Evolutionary conservation across 2,797 vertebrate genomes (phyloP), one percentile per base, ranked within the genome.

Genomic region (Sarcophilus harrisii): DNA sequence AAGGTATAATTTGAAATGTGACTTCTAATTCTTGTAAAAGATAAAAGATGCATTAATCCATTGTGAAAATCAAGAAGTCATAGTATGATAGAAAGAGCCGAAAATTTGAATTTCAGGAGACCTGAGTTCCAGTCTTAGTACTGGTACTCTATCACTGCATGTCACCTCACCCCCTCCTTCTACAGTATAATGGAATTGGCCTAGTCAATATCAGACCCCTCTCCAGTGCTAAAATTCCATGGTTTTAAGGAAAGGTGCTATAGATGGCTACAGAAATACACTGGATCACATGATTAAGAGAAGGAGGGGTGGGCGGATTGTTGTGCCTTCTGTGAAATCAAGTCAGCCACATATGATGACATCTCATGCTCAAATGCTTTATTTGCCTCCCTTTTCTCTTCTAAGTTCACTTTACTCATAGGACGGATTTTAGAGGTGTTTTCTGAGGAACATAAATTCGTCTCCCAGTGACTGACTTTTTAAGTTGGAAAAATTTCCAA

Each of bases 31-130:
- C 98, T 97, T 95, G 30, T 0, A 6, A 92, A 92, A 98, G 97
- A 98, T 98, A 98, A 98, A 98, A 97, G 97, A 96, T 60, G 98
- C 95, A 96, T 98, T 95, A 98, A 98, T 98, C 95, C 81, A 93
- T 98, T 98, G 97, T 98, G 96, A 96, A 95, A 96, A 92, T 57
- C 24, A 91, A 97, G 94, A 90, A 93, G 57, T 66, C 90, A 18
- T 28, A 11, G 91, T 29, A 54, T 32, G 62, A 11, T 93, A 90
- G 91, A 55, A 90, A 57, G 95, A 81, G 62, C 57, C 95, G n/a
- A 0, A 81, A 90, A 52, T 57, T 24, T 73, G n/a, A 90, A 66
- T 93, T 95, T 93, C 81, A 81, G 60, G 28, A 87, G 54, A 60
- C 81, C 13, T 94, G 58, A 32, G 21, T 87, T 92, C 58, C 59